A percentile compares a stretch with the other conserved stretches of the same genome.
Conservation (phyloP, 2,888 invertebrate genomes). For the Phaonia tiefii region DNA sequence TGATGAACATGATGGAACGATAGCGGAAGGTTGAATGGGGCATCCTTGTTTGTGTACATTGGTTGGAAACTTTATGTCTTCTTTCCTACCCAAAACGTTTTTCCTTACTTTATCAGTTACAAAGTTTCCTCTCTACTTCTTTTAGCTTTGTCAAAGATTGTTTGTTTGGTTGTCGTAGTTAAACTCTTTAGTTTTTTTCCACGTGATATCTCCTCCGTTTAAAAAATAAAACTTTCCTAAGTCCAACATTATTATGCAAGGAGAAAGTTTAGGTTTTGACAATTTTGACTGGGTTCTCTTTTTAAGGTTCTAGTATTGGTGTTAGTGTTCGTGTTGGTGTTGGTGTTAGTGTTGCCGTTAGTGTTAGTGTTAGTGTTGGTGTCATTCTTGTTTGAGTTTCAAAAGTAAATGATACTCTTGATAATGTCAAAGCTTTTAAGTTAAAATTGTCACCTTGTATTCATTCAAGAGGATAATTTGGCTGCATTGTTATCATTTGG, state of each 20-base stretch:
- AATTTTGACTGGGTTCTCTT: neutral
- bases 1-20: neutral
- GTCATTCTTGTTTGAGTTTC: slow-evolving; percentile 10
- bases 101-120: slow-evolving; percentile 9
- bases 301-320: neutral
- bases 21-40: neutral
- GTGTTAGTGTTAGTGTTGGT: neutral
- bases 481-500: neutral
- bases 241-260: slow-evolving; percentile 29
- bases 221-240: slow-evolving; percentile 47
- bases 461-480: slow-evolving; percentile 3
- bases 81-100: neutral
- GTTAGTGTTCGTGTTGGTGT: no score
- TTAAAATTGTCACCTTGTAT: slow-evolving; percentile 59
- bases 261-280: slow-evolving; percentile 1
- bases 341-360: no score
- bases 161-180: slow-evolving; percentile 1
- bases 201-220: no score
- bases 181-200: no score
- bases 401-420: slow-evolving; percentile 57
- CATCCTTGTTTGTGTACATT: neutral
- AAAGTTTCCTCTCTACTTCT: neutral
- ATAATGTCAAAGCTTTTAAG: slow-evolving; percentile 60
- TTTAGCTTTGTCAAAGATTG: neutral
- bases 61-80: slow-evolving; percentile 6